Base-by-base conservation (phyloP, 2,113 vertebrate genomes). In the Furnarius figulus region DNA sequence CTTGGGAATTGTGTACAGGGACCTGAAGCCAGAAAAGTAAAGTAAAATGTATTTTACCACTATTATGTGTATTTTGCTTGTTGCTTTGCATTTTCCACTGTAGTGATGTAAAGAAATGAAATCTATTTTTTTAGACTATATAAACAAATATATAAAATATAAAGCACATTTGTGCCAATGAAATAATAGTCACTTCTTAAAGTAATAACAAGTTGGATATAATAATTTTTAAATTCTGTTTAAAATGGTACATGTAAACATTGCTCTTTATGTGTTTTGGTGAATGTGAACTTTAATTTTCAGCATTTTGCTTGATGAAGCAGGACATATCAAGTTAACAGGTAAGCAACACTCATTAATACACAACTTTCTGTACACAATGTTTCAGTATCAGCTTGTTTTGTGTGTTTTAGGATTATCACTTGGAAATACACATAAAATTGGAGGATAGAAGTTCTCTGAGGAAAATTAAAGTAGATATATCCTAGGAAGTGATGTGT, bases 251-350 rank as follows among this genome's bases (percentile, higher is more conserved):
- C 82, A 55, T 97, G 53, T 86, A 90, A 97, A 87, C 89, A 77
- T 94, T 97, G 95, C 56, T 97, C 90, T 98, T 79, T 97, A 98
- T 96, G 87, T 97, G 94, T 97, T 91, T 98, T 98, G 95, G 98
- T 98, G 96, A 98, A 98, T 99, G 96, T 98, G 96, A 97, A 96
- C 98, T 98, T 99, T 99, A 96, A 99, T 98, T 99, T 99, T 98
- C 98, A 99, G 99, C 98, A 99, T 99, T 99, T 99, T 99, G 98
- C 99, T 99, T 98, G 99, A 99, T 98, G 99, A 99, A 99, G 98
- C 99, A 98, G 99, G 99, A 99, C 99, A 99, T 98, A 99, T 99
- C 98, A 99, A 99, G 97, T 98, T 99, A 99, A 99, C 99, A 99
- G 99, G 99, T 99, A 98, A 79, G 98, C 81, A 87, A 66, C 87